phyloP scores from a whole-genome alignment of 2,113 vertebrate genomes.

The Hippocampus mohnikei region DNA sequence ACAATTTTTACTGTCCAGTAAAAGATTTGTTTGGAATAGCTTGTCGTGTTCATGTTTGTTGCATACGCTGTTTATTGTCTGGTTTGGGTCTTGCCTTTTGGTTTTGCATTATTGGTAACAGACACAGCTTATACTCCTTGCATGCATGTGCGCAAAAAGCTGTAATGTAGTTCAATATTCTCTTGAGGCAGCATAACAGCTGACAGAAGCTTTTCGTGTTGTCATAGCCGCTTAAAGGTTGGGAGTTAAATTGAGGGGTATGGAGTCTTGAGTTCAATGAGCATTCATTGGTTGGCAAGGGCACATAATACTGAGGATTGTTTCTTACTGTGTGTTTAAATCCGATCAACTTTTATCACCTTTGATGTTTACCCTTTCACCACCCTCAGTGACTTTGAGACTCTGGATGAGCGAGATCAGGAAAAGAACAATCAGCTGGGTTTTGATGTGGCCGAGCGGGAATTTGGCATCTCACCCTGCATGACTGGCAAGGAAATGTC shows the following conservation, averaged over 20 bases:
- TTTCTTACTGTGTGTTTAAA: background rate
- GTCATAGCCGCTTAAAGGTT: background rate
- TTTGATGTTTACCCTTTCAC: background rate
- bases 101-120: slow-evolving; percentile 39
- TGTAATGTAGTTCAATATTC: slow-evolving; percentile 46
- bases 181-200: slow-evolving; percentile 34
- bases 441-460: slow-evolving; percentile 90
- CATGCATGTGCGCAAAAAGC: slow-evolving; percentile 14
- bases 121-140: slow-evolving; percentile 23
- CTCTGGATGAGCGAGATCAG: slow-evolving; percentile 85
- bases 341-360: background rate
- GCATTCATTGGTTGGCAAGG: background rate
- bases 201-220: slow-evolving; percentile 42
- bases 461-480: slow-evolving; percentile 95
- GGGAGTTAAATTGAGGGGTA: slow-evolving; percentile 4
- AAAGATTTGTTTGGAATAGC: slow-evolving; percentile 4
- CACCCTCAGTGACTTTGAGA: slow-evolving; percentile 84
- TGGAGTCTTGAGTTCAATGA: no score
- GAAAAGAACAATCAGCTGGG: slow-evolving; percentile 93
- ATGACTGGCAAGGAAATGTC: slow-evolving; percentile 99
- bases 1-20: background rate
- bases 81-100: slow-evolving; percentile 30
- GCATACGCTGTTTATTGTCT: slow-evolving; percentile 39
- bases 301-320: background rate
- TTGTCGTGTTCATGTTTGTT: slow-evolving; percentile 36